Base-by-base conservation (phyloP, 2,888 invertebrate genomes). In the Caprella mutica region DNA sequence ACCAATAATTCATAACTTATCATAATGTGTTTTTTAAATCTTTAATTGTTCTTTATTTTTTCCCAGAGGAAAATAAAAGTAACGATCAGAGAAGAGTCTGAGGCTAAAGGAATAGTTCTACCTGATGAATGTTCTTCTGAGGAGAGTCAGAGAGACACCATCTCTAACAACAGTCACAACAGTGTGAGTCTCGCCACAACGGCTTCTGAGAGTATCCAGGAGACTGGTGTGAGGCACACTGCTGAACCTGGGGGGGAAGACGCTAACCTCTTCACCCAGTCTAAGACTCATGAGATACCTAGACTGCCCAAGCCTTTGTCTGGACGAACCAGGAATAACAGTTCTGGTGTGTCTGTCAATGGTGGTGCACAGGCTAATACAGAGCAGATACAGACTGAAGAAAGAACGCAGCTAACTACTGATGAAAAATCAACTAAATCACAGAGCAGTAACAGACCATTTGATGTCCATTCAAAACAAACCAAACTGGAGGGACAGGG, bases 41-140 rank as follows among this genome's bases (percentile, higher is more conserved):
- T 3, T 23, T 19, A 27, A 12, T 19, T 27, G 38, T 2, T 26
- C 19, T 12, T 24, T 2, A 44, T 27, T 43, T n/a, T 35, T 52
- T 43, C 17, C 43, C 23, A 48, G 9, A 6, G 21, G 12, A 14
- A 35, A 35, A 14, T 35, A 12, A 35, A 35, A 35, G 12, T 35
- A 35, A 35, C 14, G 12, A 35, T 19, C 6, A 35, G 35, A 35
- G 35, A 14, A 35, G 35, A n/a, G n/a, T n/a, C n/a, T n/a, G n/a
- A n/a, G n/a, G n/a, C n/a, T n/a, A n/a, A n/a, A n/a, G n/a, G n/a
- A n/a, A n/a, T n/a, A n/a, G n/a, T n/a, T n/a, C n/a, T n/a, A n/a
- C n/a, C n/a, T 26, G 48, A 48, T 17, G 48, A 63, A n/a, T 51
- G 52, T 17, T 59, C 63, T n/a, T 63, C 63, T 1, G 63, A 63